Base-by-base conservation (phyloP, 1,140 invertebrate genomes). In the Orchestia grillus region DNA sequence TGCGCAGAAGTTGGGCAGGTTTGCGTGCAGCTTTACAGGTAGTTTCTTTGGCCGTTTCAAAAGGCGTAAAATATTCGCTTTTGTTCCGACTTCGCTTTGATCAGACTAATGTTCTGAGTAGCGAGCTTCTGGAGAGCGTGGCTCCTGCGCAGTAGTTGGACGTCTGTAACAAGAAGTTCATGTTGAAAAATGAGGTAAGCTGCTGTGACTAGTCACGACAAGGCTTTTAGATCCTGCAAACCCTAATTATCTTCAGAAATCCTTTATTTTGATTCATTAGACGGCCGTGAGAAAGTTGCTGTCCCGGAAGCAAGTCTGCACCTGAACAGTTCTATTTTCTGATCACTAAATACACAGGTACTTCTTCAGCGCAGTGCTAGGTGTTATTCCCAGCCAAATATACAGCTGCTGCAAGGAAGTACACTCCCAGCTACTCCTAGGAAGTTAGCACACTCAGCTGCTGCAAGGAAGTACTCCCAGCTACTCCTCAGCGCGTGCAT, bases 21-120 rank as follows among this genome's bases (percentile, higher is more conserved):
- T 36, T 77, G 62, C 28, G 62, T 77, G 62, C 28, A 77, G 36
- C 36, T 23, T 77, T 1, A 77, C 11, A 77, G 3, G 28, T 8
- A 77, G 62, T 77, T 15, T 77, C 62, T 77, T 77, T 36, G 11
- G 28, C 28, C 11, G 28, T 36, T 77, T 23, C 62, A 77, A 77
- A 77, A 28, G 62, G 3, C 28, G 36, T 77, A 77, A 77, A 77
- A 77, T 23, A 23, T 28, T 19, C 47, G 62, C 36, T 77, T 77
- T 77, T 77, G 28, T 3, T 77, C 11, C 11, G 36, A 36, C 62
- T 36, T 28, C 1, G 62, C 62, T 77, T 77, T 77, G 11, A 77
- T 77, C 62, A 77, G 62, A 77, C 62, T 77, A 77, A 77, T 77
- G 62, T 77, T 77, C 62, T 77, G 62, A 77, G 62, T 36, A 77